Base-by-base conservation (phyloP, 2,797 vertebrate genomes). In the Leptatherina wallacei region DNA sequence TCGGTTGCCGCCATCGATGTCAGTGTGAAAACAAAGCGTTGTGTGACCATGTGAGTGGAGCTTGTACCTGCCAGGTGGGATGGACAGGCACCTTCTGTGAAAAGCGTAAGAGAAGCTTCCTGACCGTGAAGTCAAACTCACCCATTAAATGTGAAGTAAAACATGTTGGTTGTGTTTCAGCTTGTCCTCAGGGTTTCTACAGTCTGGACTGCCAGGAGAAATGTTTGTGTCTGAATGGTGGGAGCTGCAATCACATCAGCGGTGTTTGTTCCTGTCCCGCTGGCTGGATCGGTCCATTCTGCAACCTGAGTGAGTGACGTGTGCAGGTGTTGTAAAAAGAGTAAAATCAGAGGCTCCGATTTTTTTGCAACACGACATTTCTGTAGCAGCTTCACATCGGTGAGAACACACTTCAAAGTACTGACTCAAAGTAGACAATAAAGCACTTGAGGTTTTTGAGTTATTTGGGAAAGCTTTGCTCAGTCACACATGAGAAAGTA, bases 61-160 rank as follows among this genome's bases (percentile, higher is more conserved):
- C 97, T 13, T 99, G 98, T 22, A 96, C 95, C 24, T 99, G 98
- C 82, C 88, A 82, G 14, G 86, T 93, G 0, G 98, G 98, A 82
- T 99, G 98, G 98, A 90, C 96, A 0, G 97, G 98, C 24, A 96
- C 94, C 7, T 97, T 95, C 91, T 98, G 98, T 4, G 96, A 99
- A 84, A 96, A 93, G 0, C 56, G 98, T 99, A 81, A 91, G 96
- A 73, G 60, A 63, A 68, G 9, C 8, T n/a, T 42, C 44, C 29
- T 35, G 13, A 30, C 67, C 29, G 3, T 0, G 0, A 69, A 44
- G 13, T 7, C 22, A 52, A 27, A 67, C 35, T 57, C n/a, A 67
- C 8, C 11, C 1, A 1, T 9, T 44, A 16, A 76, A 13, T 30
- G 6, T 59, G 9, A 40, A 12, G 7, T 64, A 27, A 58, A 14